These are phyloP conservation scores for Scalopus aquaticus DNA, from an alignment of 2,113 vertebrate species.

Conservation along the genomic window DNA sequence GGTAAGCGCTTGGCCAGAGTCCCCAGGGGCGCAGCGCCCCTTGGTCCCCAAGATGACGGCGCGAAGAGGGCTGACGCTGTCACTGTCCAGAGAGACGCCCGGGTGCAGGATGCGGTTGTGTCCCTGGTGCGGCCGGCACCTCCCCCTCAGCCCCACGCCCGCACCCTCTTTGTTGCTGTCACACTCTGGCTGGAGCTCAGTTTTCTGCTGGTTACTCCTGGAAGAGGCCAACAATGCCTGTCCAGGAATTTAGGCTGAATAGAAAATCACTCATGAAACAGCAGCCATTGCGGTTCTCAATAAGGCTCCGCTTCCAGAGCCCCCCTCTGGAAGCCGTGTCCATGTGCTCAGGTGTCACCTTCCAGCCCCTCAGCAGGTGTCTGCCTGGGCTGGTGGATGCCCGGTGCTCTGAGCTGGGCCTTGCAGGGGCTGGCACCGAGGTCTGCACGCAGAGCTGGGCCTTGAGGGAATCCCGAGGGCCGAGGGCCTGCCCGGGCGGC, in stretches of 20 bases:
- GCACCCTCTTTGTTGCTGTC: neutral
- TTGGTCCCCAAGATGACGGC: no score
- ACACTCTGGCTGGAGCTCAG: neutral
- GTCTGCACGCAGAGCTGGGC: neutral
- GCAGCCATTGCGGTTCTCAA: neutral
- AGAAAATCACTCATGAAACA: neutral
- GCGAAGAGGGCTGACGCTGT: neutral
- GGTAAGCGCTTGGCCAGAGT: neutral
- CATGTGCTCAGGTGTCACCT: accelerated
- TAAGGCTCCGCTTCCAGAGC: neutral
- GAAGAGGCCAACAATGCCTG: neutral
- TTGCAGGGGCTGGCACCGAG: neutral
- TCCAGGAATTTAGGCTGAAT: neutral
- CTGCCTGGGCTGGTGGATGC: neutral
- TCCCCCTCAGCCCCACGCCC: accelerated
- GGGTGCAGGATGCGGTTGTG: neutral
- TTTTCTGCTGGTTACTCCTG: neutral
- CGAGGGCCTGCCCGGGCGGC: neutral
- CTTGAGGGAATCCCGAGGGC: neutral
- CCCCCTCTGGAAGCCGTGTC: neutral
- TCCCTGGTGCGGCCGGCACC: neutral
- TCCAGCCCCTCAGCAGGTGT: no score
- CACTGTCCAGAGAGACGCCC: neutral
- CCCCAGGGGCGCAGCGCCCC: neutral
- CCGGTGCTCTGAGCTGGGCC: neutral